Evolutionary conservation across 2,113 vertebrate species (phyloP).

Genomic region (Amazona vittata): DNA sequence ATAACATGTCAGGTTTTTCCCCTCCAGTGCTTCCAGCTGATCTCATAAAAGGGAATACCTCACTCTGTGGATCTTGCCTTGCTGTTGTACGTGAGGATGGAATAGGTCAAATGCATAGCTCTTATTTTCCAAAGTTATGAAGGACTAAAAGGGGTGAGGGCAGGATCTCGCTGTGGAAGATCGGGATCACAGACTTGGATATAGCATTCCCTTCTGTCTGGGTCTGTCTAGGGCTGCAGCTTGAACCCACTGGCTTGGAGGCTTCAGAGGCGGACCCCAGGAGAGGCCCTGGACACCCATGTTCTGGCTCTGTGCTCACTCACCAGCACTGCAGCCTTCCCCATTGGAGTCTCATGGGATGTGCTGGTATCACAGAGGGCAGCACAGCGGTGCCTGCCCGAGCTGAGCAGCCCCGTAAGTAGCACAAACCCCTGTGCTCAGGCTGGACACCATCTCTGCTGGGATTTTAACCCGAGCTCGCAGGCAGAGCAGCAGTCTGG

Average conservation of each 20-base stretch:
- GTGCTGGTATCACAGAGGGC: not conserved
- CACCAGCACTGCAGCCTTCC: not conserved
- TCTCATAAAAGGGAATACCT: not conserved
- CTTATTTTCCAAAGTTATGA: not conserved
- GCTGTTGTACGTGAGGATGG: not conserved
- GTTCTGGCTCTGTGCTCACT: not conserved
- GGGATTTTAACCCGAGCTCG: not conserved
- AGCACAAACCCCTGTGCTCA: not conserved
- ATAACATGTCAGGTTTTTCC: not conserved
- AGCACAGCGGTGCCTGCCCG: not conserved
- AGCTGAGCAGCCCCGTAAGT: not conserved
- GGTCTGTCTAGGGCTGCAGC: not conserved
- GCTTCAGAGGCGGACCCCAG: not conserved
- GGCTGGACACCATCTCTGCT: not conserved
- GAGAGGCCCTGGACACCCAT: accelerated
- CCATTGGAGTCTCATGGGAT: accelerated
- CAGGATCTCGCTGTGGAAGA: not conserved
- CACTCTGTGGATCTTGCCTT: not conserved
- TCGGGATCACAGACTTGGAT: not conserved
- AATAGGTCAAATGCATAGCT: not conserved
- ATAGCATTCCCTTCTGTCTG: not conserved
- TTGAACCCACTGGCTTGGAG: not conserved
- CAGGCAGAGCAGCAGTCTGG: not conserved
- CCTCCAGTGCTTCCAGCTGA: not conserved
- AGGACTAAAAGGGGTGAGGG: not conserved